A percentile compares a stretch with the other conserved stretches of the same genome.
Conservation (phyloP, 2,888 invertebrate genomes). For the Tenthredo amoena region DNA sequence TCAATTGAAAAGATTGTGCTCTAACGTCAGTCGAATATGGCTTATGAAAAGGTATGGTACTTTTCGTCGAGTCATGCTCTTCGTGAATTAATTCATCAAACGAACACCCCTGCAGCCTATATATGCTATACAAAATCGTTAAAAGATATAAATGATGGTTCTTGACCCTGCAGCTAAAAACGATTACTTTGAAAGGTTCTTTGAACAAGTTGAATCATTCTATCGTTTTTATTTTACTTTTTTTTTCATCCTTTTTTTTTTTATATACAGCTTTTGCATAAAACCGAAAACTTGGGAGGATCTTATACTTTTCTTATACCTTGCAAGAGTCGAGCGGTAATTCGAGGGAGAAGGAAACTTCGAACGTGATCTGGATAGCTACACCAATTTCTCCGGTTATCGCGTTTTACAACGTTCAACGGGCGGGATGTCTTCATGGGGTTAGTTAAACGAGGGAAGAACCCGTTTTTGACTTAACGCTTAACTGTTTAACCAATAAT, state of each 20-base stretch:
- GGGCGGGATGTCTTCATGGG: constrained; percentile 33
- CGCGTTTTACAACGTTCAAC: constrained; percentile 31
- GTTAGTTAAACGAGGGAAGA: neutral
- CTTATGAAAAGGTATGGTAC: constrained; percentile 5
- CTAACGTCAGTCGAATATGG: neutral
- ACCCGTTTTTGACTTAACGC: neutral
- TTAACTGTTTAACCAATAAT: constrained; percentile 33
- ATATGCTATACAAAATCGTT: neutral
- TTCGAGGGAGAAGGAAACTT: constrained; percentile 23
- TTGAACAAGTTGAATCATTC: constrained; percentile 16
- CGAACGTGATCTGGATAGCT: constrained; percentile 41
- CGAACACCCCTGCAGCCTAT: neutral
- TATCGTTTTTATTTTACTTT: neutral
- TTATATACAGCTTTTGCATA: neutral
- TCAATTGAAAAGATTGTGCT: neutral
- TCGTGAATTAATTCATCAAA: constrained; percentile 38
- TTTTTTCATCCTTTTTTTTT: neutral
- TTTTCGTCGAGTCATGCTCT: constrained; percentile 1
- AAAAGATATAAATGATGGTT: constrained; percentile 29
- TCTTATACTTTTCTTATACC: neutral
- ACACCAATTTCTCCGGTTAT: constrained; percentile 32
- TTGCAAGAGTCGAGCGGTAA: neutral
- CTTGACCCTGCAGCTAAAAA: neutral
- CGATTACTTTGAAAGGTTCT: constrained; percentile 22
- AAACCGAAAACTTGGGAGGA: neutral